phyloP scores from a whole-genome alignment of 2,797 vertebrate species.

The Anabas testudineus region DNA sequence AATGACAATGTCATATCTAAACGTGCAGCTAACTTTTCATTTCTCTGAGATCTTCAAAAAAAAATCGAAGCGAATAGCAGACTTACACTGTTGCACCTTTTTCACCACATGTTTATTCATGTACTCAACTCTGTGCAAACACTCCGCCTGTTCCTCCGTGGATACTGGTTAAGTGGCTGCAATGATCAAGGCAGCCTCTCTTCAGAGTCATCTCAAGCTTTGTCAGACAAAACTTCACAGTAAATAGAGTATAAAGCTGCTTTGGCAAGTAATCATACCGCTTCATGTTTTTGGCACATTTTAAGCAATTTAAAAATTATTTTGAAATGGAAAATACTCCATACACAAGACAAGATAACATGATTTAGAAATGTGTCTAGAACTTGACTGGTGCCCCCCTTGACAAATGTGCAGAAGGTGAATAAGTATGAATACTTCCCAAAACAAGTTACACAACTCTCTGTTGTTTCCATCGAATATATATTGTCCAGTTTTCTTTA shows the following conservation, averaged over 20 bases:
- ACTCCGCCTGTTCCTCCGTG: background rate
- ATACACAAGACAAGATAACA: too few relatives aligned
- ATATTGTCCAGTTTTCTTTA: background rate
- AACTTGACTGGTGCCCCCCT: background rate
- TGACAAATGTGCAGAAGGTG: background rate
- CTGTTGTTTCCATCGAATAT: conserved; percentile 16
- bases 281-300: too few relatives aligned
- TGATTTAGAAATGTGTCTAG: background rate
- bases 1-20: conserved; percentile 39
- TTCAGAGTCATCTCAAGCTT: conserved; percentile 10
- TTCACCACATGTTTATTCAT: conserved; percentile 13
- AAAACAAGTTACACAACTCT: background rate
- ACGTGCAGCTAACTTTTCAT: conserved; percentile 63
- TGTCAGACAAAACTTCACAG: conserved; percentile 20
- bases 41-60: conserved; percentile 18
- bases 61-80: conserved; percentile 22
- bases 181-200: conserved; percentile 16
- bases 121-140: conserved; percentile 33
- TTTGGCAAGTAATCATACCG: too few relatives aligned
- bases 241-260: background rate
- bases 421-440: background rate
- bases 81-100: conserved; percentile 43
- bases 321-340: too few relatives aligned
- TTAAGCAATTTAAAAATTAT: too few relatives aligned
- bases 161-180: conserved; percentile 3